Percentiles rank a stretch among this genome's conserved stretches.
Conservation (phyloP, 2,797 vertebrate genomes). For the Falco novaeseelandiae region DNA sequence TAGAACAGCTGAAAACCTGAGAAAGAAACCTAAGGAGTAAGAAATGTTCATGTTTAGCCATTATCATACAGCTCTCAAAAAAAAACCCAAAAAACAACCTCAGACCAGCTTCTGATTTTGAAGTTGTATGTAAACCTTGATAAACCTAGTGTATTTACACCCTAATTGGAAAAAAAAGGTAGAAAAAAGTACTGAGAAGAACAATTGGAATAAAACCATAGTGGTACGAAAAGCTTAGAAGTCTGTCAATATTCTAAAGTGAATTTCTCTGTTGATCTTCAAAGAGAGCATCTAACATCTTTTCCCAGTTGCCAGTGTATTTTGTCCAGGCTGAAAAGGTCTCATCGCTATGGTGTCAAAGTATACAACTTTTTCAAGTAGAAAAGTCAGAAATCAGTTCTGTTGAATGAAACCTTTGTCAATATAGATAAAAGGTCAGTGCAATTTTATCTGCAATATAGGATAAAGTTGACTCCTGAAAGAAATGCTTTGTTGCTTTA, state of each 20-base stretch:
- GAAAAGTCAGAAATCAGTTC: slow-evolving; percentile 25
- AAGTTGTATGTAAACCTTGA: not conserved
- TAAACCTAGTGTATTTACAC: not conserved
- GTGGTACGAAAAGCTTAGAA: not conserved
- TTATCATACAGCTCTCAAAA: not conserved
- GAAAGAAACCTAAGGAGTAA: not conserved
- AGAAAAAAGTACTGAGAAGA: not conserved
- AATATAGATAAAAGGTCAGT: slow-evolving; percentile 45
- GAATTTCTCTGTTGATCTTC: not conserved
- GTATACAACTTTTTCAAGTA: slow-evolving; percentile 19
- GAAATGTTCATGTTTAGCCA: not conserved
- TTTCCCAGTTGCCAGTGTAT: not conserved
- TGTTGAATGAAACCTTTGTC: slow-evolving; percentile 40
- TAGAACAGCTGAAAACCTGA: not conserved
- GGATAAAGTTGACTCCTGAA: not conserved
- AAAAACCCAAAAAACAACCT: not conserved
- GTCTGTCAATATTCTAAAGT: not conserved
- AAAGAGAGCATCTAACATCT: not conserved
- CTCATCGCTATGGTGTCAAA: slow-evolving; percentile 20
- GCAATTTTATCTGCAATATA: slow-evolving; percentile 20
- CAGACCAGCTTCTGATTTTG: not conserved
- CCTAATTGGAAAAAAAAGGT: not conserved
- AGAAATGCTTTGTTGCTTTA: slow-evolving; percentile 27
- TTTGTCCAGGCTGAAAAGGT: slow-evolving; percentile 34
- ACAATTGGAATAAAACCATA: not conserved